Evolutionary conservation across 2,888 invertebrate genomes (phyloP), one percentile per base, ranked within the genome.

Genomic region (Cephus pygmeus): DNA sequence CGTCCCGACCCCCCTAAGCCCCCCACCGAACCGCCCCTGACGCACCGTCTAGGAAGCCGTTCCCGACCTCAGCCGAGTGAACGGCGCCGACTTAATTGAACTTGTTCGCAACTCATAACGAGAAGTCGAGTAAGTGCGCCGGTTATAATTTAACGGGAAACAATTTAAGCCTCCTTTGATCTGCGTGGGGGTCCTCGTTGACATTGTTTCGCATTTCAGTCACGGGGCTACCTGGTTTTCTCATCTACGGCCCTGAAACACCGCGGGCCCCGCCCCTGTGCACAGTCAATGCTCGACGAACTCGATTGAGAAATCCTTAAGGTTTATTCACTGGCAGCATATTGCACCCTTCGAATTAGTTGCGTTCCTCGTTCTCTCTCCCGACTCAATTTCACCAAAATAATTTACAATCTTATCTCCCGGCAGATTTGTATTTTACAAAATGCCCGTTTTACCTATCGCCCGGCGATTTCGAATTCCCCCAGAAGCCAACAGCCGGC

Each of bases 61-160:
- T 81, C 78, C 69, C 75, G 81, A 76, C 78, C 34, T 76, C 73
- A 33, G 33, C 31, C 12, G 31, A 34, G 31, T 68, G 74, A 35
- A 73, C 34, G 71, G 71, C 85, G 83, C 81, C 81, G 88, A 91
- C 89, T 91, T 91, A 91, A 91, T 91, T 91, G 91, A 91, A 91
- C 90, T 91, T 91, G 91, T 91, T 91, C 88, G 86, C 85, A 91
- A 91, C 91, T 91, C 91, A 89, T 91, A 91, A 91, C 90, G 90
- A 90, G 91, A 91, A 91, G 91, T 90, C 91, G 83, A 86, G 86
- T 85, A 91, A 91, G 91, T 91, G 91, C 89, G 81, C 79, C 83
- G 88, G 88, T 88, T 90, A 90, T 91, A 91, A 91, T 91, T 91
- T 91, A 56, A 90, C 90, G 87, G 88, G 89, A 90, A 91, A 91